phyloP scores from a whole-genome alignment of 2,888 invertebrate genomes.

The Rhimphoctona megacephalus region DNA sequence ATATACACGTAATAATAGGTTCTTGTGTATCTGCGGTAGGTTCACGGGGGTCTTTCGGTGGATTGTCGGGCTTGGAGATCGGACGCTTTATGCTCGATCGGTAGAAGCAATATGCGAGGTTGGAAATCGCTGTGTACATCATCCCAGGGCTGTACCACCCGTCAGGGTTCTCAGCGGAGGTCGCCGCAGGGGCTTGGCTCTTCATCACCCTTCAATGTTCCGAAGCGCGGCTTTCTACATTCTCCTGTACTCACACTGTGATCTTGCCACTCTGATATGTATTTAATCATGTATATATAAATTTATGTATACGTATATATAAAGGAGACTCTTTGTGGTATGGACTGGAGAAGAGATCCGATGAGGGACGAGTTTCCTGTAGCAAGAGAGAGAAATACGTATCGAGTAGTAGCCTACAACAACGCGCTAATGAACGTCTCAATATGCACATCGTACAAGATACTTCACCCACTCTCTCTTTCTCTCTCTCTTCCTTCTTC shows the following conservation, averaged over 20 bases:
- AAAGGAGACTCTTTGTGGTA: conserved; percentile 5
- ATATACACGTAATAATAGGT: conserved; percentile 28
- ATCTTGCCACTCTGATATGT: conserved; percentile 43
- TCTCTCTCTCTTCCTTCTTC: not conserved
- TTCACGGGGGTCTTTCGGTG: conserved; percentile 40
- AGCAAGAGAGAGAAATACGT: conserved; percentile 63
- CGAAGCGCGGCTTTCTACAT: conserved; percentile 52
- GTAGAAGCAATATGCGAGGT: conserved; percentile 60
- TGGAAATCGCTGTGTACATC: conserved; percentile 67
- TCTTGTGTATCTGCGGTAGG: conserved; percentile 42
- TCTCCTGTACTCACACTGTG: conserved; percentile 51
- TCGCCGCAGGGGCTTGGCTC: conserved; percentile 78
- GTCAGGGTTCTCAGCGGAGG: conserved; percentile 76
- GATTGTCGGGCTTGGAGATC: conserved; percentile 24
- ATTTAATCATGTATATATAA: conserved; percentile 30
- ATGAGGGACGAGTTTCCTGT: conserved; percentile 72
- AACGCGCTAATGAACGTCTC: conserved; percentile 70
- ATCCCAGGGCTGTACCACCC: conserved; percentile 73
- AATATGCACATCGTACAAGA: conserved; percentile 63
- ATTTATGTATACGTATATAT: conserved; percentile 33
- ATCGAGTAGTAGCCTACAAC: conserved; percentile 33
- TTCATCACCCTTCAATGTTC: conserved; percentile 80
- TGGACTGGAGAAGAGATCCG: conserved; percentile 21
- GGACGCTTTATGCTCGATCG: conserved; percentile 58
- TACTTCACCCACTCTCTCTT: conserved; percentile 20